Percentiles rank a stretch among this genome's conserved stretches.
Conservation (phyloP, 1,140 invertebrate genomes). For the Phocides pigmalion region DNA sequence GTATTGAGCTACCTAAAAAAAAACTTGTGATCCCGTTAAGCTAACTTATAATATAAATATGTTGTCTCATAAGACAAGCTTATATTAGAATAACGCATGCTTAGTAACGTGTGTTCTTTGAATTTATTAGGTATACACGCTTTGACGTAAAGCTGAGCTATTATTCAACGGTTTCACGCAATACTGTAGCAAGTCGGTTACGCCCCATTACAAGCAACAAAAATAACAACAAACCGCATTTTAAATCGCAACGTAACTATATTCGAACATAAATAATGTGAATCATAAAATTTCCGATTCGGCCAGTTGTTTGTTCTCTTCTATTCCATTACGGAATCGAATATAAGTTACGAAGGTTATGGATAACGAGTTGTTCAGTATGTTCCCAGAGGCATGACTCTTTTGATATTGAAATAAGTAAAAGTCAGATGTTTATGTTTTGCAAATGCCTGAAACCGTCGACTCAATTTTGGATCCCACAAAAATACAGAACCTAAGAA, state of each 20-base stretch:
- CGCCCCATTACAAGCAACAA: not conserved
- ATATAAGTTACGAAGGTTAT: constrained; percentile 30
- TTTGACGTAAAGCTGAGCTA: not conserved
- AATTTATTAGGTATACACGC: not conserved
- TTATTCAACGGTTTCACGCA: not conserved
- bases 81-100: too few relatives aligned
- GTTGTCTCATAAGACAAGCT: too few relatives aligned
- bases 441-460: too few relatives aligned
- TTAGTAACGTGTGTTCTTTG: too few relatives aligned
- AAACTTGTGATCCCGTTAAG: too few relatives aligned
- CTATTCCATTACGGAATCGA: constrained; percentile 29
- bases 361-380: constrained; percentile 12
- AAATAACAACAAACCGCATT: constrained; percentile 16
- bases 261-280: constrained; percentile 32
- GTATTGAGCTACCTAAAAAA: too few relatives aligned
- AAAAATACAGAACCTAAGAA: too few relatives aligned
- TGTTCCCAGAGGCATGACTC: constrained; percentile 9
- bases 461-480: too few relatives aligned
- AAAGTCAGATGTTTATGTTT: not conserved
- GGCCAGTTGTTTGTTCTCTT: constrained; percentile 20
- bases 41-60: too few relatives aligned
- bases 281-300: constrained; percentile 30
- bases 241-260: constrained; percentile 22
- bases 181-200: not conserved
- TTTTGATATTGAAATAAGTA: constrained; percentile 1